A percentile compares a stretch with the other conserved stretches of the same genome.
phyloP scores from a whole-genome alignment of 1,140 invertebrate genomes.

The Saccostrea cuccullata region DNA sequence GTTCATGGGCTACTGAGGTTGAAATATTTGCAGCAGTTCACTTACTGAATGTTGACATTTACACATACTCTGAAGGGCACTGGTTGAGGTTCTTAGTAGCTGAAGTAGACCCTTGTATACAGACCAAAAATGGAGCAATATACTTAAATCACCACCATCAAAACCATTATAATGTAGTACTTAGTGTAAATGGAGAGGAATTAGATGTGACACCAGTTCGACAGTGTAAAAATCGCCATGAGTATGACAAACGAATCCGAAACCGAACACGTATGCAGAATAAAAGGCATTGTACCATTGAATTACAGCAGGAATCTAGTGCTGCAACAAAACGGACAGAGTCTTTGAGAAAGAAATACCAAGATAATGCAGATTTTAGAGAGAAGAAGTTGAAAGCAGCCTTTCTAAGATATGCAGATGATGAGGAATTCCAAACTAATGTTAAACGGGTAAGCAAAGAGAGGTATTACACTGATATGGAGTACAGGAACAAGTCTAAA shows the following conservation, averaged over 20 bases:
- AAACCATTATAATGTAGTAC: conserved; percentile 34
- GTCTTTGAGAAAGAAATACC: background rate
- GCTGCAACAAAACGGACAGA: background rate
- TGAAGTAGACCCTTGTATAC: background rate
- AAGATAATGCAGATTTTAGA: background rate
- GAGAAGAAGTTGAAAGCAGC: background rate
- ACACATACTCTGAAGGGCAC: background rate
- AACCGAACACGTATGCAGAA: background rate
- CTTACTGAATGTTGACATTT: background rate
- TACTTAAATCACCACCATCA: conserved; percentile 1
- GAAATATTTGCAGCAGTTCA: no score
- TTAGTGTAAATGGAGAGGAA: background rate
- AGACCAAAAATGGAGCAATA: background rate
- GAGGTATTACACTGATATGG: no score
- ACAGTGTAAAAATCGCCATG: background rate
- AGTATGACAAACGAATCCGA: background rate
- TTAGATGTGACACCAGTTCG: background rate
- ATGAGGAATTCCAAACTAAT: no score
- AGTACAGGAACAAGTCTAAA: no score
- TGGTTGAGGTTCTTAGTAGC: no score
- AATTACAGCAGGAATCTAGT: background rate
- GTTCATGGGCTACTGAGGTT: no score
- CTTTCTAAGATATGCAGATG: background rate
- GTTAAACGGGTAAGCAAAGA: no score
- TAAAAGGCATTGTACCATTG: background rate